Percentiles rank a stretch among this genome's conserved stretches.
phyloP scores from a whole-genome alignment of 2,888 invertebrate genomes.

The Drymonia ruficornis region DNA sequence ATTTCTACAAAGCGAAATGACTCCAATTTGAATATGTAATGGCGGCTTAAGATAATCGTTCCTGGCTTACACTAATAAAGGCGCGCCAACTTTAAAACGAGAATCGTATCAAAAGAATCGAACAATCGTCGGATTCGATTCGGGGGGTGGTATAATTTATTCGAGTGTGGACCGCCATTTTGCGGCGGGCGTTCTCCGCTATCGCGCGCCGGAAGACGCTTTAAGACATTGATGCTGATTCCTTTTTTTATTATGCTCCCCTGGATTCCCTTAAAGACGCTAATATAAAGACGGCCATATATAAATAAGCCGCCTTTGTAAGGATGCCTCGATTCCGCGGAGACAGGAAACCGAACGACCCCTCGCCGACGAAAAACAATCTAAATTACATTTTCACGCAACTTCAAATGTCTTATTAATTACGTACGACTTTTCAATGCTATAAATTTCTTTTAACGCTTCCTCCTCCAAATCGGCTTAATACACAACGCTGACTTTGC shows the following conservation, averaged over 20 bases:
- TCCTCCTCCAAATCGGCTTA: constrained; percentile 76
- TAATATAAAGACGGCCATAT: constrained; percentile 83
- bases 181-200: constrained; percentile 75
- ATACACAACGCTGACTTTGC: constrained; percentile 73
- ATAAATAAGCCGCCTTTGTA: constrained; percentile 82
- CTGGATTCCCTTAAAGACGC: constrained; percentile 80
- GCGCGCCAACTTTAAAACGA: constrained; percentile 76
- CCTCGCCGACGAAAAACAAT: constrained; percentile 78
- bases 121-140: constrained; percentile 78
- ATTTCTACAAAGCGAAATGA: constrained; percentile 82
- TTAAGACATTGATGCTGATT: constrained; percentile 85
- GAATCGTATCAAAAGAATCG: constrained; percentile 82
- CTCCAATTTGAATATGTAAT: constrained; percentile 85
- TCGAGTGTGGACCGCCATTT: constrained; percentile 84
- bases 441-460: constrained; percentile 83
- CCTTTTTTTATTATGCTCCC: constrained; percentile 83
- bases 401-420: constrained; percentile 85
- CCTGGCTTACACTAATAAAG: constrained; percentile 84
- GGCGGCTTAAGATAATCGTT: constrained; percentile 83
- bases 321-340: constrained; percentile 55
- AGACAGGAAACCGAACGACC: constrained; percentile 73
- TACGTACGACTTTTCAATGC: constrained; percentile 83
- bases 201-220: constrained; percentile 78
- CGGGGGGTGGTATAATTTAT: constrained; percentile 81
- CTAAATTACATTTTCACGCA: constrained; percentile 86